Percentiles rank a stretch among this genome's conserved stretches.
These are phyloP conservation scores for Teleogryllus occipitalis DNA, from an alignment of 1,140 invertebrate genomes.

Conservation along the genomic window DNA sequence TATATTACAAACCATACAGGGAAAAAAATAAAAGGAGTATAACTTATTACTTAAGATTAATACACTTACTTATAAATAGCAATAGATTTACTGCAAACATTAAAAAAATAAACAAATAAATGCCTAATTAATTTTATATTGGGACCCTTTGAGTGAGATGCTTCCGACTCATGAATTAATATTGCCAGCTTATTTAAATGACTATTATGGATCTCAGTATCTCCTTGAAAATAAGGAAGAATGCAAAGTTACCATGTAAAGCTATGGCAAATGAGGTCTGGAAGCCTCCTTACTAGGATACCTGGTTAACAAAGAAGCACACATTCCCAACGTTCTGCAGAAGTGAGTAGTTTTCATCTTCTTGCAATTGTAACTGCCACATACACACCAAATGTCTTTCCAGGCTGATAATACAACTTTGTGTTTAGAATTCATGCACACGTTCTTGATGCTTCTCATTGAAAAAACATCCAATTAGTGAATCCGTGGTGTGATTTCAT, in stretches of 20 bases:
- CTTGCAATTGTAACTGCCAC: too few relatives aligned
- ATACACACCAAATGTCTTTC: too few relatives aligned
- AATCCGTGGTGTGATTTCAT: not conserved
- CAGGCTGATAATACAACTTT: too few relatives aligned
- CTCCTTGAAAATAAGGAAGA: not conserved
- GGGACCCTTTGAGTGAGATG: too few relatives aligned
- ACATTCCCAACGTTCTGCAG: too few relatives aligned
- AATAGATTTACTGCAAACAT: not conserved
- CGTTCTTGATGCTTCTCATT: not conserved
- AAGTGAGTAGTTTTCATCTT: too few relatives aligned
- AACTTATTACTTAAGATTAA: conserved; percentile 3
- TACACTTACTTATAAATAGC: not conserved
- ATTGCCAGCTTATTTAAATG: too few relatives aligned
- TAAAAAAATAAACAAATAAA: not conserved
- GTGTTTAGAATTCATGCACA: not conserved
- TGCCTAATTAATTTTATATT: not conserved
- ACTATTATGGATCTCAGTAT: not conserved
- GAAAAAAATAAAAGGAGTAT: not conserved
- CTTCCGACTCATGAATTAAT: too few relatives aligned
- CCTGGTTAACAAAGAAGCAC: too few relatives aligned
- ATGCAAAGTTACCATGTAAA: too few relatives aligned
- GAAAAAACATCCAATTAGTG: not conserved
- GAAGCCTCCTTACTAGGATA: too few relatives aligned
- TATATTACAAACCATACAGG: conserved; percentile 5
- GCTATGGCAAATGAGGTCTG: too few relatives aligned